Evolutionary conservation across 1,140 invertebrate genomes (phyloP), one percentile per base, ranked within the genome.

Genomic region (Acromyrmex charruanus): DNA sequence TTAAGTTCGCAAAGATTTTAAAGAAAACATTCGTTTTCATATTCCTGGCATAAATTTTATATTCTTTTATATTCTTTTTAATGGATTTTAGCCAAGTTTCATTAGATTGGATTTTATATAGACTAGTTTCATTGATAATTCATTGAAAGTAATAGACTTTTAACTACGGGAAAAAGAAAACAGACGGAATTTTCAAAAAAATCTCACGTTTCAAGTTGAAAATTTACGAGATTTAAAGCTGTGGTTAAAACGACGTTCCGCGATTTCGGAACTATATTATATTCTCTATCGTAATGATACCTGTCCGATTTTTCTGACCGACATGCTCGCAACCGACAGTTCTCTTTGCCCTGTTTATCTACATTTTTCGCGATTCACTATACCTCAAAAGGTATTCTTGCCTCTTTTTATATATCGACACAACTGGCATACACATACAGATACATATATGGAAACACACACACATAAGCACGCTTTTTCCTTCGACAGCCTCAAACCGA

Each of bases 401-500:
- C 55, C 68, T 25, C 18, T 51, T 61, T 55, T 72, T 21, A 44
- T 59, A 2, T 51, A 74, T 74, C 35, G 68, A 61, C 18, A 49
- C 51, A 72, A 72, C 39, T 61, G 55, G 4, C 12, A 31, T 16
- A 18, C 21, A 59, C 25, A 16, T 14, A 16, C 35, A 55, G 25
- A 12, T 14, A 16, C 35, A 55, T 31, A 61, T 16, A 69, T 1
- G 14, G 6, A 35, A 39, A 49, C 6, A 49, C 39, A 49, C 18
- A 35, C 18, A 35, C 39, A 12, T 5, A 31, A 16, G 6, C 31
- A 69, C 35, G 3, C 44, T 71, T 39, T 81, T 16, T 71, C 31
- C 25, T 21, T 77, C 25, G n/a, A 72, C 44, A 58, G 49, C 69
- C 21, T 82, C 79, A 82, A 72, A 72, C 25, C 68, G 12, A 61